Evolutionary conservation across 2,888 invertebrate genomes (phyloP), one percentile per base, ranked within the genome.

Genomic region (Ptilodon capucinus): DNA sequence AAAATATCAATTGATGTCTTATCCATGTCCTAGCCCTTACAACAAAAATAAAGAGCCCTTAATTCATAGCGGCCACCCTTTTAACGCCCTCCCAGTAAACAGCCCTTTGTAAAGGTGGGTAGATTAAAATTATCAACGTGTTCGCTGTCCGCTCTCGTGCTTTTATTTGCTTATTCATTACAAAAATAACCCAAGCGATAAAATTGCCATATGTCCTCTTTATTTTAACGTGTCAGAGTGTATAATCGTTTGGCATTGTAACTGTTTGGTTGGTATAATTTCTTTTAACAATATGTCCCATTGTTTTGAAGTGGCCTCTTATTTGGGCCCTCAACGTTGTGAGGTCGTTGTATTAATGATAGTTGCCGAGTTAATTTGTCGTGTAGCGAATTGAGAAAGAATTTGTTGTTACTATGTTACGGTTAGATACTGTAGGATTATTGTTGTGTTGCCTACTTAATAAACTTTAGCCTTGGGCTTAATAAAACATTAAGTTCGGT

Each of bases 121-220:
- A 71, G 72, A 78, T 80, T 80, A 77, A 78, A 79, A 77, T 81
- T 79, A 79, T 79, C 74, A 77, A 72, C 78, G 61, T 76, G 68
- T 75, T 75, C 65, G 51, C 68, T 60, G 57, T 62, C 65, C 63
- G 60, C 60, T 62, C 63, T 53, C 56, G 71, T 52, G 70, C 65
- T 76, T 74, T 69, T 71, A 72, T 73, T 73, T 71, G 66, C 59
- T 64, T 64, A 63, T 61, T 63, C 58, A 58, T 63, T 59, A 66
- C 60, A 64, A 68, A 67, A 60, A 68, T 63, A 60, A 59, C 62
- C 59, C 36, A 14, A 40, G 38, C 25, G 23, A 40, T 52, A 32
- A 49, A 40, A 46, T 48, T 57, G 47, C 45, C 36, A 43, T 48
- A 54, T 39, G 39, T 48, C 41, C 17, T 35, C 53, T 50, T 54